Conservation (phyloP, 2,888 invertebrate genomes). For the Napeogenes sylphis region DNA sequence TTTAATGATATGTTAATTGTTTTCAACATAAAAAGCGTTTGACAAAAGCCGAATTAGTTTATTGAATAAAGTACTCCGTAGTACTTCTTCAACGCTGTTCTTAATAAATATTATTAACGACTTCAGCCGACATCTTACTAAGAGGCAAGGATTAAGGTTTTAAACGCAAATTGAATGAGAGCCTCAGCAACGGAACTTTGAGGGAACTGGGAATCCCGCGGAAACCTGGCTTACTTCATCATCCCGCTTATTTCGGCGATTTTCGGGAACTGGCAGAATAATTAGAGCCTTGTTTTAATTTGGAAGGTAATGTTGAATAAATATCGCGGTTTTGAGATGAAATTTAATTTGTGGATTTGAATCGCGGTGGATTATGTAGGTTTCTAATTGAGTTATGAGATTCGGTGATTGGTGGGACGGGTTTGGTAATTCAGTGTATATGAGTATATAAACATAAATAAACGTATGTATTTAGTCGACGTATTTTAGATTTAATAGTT, state of each 20-base stretch:
- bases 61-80: neutral
- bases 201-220: slow-evolving; percentile 38
- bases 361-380: slow-evolving; percentile 1
- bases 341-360: neutral
- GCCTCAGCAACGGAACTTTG: slow-evolving; percentile 53
- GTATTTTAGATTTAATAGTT: too few relatives aligned
- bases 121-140: slow-evolving; percentile 34
- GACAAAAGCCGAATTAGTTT: neutral
- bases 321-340: slow-evolving; percentile 16
- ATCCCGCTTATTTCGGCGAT: slow-evolving; percentile 40
- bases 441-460: neutral
- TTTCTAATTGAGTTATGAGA: slow-evolving; percentile 1
- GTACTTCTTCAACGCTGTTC: slow-evolving; percentile 9
- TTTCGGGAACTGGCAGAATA: slow-evolving; percentile 46
- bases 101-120: slow-evolving; percentile 29
- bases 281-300: slow-evolving; percentile 55
- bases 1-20: neutral
- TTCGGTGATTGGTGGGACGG: neutral
- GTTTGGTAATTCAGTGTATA: neutral
- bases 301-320: slow-evolving; percentile 29
- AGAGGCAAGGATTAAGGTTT: slow-evolving; percentile 48
- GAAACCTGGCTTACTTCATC: slow-evolving; percentile 42
- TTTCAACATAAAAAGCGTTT: neutral
- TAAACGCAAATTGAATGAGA: slow-evolving; percentile 64
- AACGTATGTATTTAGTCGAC: too few relatives aligned